phyloP scores from a whole-genome alignment of 2,888 invertebrate genomes.

The Eristalinus sepulchralis region DNA sequence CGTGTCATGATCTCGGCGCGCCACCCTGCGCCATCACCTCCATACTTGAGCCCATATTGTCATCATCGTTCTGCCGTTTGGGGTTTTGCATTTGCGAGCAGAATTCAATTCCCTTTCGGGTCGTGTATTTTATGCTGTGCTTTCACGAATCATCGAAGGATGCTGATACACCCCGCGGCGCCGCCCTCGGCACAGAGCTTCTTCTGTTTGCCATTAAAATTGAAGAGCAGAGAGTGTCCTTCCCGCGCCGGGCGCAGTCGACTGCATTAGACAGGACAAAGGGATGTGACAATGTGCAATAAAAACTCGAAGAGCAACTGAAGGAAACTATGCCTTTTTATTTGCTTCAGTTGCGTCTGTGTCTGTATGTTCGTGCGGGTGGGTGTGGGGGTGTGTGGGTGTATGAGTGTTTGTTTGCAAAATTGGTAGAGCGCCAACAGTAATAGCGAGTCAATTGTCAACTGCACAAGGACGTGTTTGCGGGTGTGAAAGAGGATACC shows the following conservation, averaged over 20 bases:
- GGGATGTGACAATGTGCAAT: conserved; percentile 11
- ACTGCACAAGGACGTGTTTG: conserved; percentile 26
- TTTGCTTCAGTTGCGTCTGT: conserved; percentile 14
- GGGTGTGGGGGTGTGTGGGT: too few relatives aligned
- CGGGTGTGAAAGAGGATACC: background rate
- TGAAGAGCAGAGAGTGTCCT: conserved; percentile 15
- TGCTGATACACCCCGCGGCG: background rate
- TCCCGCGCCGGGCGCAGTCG: background rate
- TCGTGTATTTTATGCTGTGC: conserved; percentile 34
- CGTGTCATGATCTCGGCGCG: conserved; percentile 44
- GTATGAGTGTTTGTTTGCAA: background rate
- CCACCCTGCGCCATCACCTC: background rate
- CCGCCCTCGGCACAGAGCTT: background rate
- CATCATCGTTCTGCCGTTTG: background rate
- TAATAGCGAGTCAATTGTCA: conserved; percentile 62
- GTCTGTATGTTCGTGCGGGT: background rate
- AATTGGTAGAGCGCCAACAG: conserved; percentile 65
- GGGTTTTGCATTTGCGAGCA: conserved; percentile 28
- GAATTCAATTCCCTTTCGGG: background rate
- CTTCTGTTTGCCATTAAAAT: conserved; percentile 45
- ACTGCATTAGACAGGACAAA: conserved; percentile 44
- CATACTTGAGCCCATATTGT: conserved; percentile 31
- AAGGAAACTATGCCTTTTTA: conserved; percentile 22
- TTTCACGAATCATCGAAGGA: conserved; percentile 38
- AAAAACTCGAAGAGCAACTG: conserved; percentile 12